Evolutionary conservation across 2,797 vertebrate species (phyloP), one percentile per base, ranked within the genome.

Genomic region (Schizopygopsis pylzovi): DNA sequence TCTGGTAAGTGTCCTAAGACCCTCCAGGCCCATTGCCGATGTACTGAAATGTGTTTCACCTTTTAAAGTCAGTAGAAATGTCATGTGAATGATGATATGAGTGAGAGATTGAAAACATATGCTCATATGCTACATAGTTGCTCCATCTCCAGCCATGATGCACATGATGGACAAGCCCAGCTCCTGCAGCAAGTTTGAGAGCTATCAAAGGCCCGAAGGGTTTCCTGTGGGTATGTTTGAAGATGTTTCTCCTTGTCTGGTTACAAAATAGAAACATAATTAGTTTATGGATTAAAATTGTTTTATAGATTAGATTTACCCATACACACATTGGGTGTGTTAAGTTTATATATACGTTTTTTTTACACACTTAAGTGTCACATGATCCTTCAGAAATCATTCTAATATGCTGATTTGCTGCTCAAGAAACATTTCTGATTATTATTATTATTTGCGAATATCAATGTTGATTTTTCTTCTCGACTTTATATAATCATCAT

Each of bases 161-260:
- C 95, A 95, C 56, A 95, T 96, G 93, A 91, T 96, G 95, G 95
- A 96, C 88, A 95, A 95, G 84, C 93, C 95, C 86, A 95, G 93
- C 92, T 96, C 95, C 88, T 96, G 95, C 88, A 95, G 94, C 87
- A 95, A 94, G 90, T 96, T 93, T 89, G 95, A 96, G 86, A 94
- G 88, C 93, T 96, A 95, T 91, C 94, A 95, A 86, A 94, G 94
- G 87, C 93, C 95, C 83, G 95, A 96, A 87, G 95, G 94, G n/a
- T 96, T 95, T 89, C 95, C 95, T 67, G 95, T 95, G 86, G 95
- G 95, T 96, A 93, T 7, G 95, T 95, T 39, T 9, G 43, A 84
- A 20, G 79, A 87, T 85, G 82, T 86, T 1, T 73, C 78, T 6
- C 68, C 18, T 28, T 11, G 10, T 41, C n/a, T 45, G 68, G 15